Base-by-base conservation (phyloP, 2,113 vertebrate genomes). In the Leptobrachium leishanense region DNA sequence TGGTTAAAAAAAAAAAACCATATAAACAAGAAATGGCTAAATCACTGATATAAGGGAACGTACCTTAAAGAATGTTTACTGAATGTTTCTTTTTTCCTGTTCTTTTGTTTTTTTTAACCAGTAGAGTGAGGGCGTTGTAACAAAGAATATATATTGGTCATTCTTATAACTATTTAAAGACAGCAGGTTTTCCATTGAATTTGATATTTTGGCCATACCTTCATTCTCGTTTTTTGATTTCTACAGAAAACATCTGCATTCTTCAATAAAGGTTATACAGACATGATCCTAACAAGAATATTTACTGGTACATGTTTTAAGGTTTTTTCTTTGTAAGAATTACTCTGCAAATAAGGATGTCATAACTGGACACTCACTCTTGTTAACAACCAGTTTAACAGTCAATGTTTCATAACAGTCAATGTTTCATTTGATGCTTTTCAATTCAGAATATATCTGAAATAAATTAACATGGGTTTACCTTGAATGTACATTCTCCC, bases 1-100 rank as follows among this genome's bases (percentile, higher is more conserved):
- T 97, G 96, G 96, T 97, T 93, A 31, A 31, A 31, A 96, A 95
- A 92, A 98, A 94, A 95, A 95, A n/a, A n/a, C n/a, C 20, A 31
- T 97, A 95, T 97, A 96, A 95, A 96, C 95, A 96, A 94, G 89
- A 94, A 94, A 95, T 92, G 91, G 92, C 89, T 91, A 96, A 94
- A 94, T 95, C 92, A 95, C 93, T 95, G 94, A 92, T 93, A 95
- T 96, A 94, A 98, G 96, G 96, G 95, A 97, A 94, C 91, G 91
- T 94, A 95, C 96, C 95, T 97, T 95, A 95, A 93, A 96, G 95
- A 95, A 95, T 96, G 96, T 97, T 96, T 98, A 97, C 94, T 96
- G 94, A 97, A 97, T 96, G 94, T 97, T 95, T 94, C 87, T 87
- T 84, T 92, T 92, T 95, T 93, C 10, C 87, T 88, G 87, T 88